phyloP scores from a whole-genome alignment of 2,888 invertebrate genomes.

The Criorhina ranunculi region DNA sequence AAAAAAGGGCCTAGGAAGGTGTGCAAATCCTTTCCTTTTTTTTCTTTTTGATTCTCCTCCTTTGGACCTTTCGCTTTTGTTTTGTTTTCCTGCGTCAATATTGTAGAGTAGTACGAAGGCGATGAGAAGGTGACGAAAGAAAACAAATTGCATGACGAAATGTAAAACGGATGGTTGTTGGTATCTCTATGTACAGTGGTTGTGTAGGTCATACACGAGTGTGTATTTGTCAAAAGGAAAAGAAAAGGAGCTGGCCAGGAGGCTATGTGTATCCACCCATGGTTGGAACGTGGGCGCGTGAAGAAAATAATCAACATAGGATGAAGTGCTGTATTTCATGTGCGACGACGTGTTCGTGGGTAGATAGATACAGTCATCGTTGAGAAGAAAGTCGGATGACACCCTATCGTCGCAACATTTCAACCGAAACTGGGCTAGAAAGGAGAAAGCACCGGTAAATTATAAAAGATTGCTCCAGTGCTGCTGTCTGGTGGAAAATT shows the following conservation, averaged over 20 bases:
- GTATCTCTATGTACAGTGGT: conserved; percentile 16
- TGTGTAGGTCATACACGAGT: conserved; percentile 47
- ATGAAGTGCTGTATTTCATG: conserved; percentile 41
- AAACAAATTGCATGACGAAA: conserved; percentile 60
- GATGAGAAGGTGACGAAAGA: conserved; percentile 58
- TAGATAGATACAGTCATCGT: conserved; percentile 40
- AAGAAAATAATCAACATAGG: conserved; percentile 61
- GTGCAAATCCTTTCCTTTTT: conserved; percentile 43
- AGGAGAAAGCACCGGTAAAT: conserved; percentile 42
- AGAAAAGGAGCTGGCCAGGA: conserved; percentile 40
- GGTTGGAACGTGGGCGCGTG: conserved; percentile 64
- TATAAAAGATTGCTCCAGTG: not conserved
- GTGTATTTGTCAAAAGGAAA: conserved; percentile 15
- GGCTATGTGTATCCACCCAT: conserved; percentile 14
- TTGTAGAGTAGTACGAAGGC: conserved; percentile 16
- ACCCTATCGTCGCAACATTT: conserved; percentile 31
- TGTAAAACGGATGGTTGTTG: conserved; percentile 39
- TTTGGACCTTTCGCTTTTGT: conserved; percentile 45
- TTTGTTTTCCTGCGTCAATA: conserved; percentile 62
- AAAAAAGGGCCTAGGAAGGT: conserved; percentile 33
- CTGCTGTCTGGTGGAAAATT: conserved; percentile 39
- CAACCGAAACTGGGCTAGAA: conserved; percentile 57
- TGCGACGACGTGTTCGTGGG: conserved; percentile 12
- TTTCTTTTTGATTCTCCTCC: conserved; percentile 7
- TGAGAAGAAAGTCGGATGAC: not conserved